These are phyloP conservation scores for Miniopterus natalensis DNA, from an alignment of 2,113 vertebrate species.

Conservation along the genomic window DNA sequence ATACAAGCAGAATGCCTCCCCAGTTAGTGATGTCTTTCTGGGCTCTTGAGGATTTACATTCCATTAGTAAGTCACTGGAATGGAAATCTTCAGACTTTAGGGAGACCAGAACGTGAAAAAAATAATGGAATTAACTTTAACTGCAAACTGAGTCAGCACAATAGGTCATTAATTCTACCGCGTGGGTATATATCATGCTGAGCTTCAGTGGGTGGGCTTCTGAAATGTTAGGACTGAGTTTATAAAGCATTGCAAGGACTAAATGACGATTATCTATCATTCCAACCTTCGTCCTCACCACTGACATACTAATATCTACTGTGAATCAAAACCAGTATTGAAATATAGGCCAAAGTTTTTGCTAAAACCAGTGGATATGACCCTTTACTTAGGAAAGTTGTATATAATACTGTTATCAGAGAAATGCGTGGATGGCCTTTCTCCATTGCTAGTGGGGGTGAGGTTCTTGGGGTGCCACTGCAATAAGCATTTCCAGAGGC, in stretches of 20 bases:
- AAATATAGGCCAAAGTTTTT: constrained; percentile 43
- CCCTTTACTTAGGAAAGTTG: neutral
- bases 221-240: constrained; percentile 15
- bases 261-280: constrained; percentile 58
- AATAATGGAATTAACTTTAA: constrained; percentile 68
- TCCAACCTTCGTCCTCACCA: neutral
- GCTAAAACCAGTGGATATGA: neutral
- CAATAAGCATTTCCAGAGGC: too few relatives aligned
- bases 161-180: constrained; percentile 64
- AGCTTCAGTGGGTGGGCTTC: constrained; percentile 57
- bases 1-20: constrained; percentile 85
- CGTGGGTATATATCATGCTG: constrained; percentile 14
- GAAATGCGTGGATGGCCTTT: too few relatives aligned
- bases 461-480: too few relatives aligned
- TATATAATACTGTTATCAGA: neutral
- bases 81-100: constrained; percentile 73
- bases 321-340: constrained; percentile 14
- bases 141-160: constrained; percentile 55
- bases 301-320: neutral
- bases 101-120: constrained; percentile 77
- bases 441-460: too few relatives aligned
- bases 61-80: constrained; percentile 78
- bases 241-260: neutral
- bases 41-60: constrained; percentile 83
- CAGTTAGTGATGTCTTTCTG: constrained; percentile 78